These are phyloP conservation scores for Phoenoteleia sp. DNA, from an alignment of 2,888 invertebrate genomes.

Conservation along the genomic window DNA sequence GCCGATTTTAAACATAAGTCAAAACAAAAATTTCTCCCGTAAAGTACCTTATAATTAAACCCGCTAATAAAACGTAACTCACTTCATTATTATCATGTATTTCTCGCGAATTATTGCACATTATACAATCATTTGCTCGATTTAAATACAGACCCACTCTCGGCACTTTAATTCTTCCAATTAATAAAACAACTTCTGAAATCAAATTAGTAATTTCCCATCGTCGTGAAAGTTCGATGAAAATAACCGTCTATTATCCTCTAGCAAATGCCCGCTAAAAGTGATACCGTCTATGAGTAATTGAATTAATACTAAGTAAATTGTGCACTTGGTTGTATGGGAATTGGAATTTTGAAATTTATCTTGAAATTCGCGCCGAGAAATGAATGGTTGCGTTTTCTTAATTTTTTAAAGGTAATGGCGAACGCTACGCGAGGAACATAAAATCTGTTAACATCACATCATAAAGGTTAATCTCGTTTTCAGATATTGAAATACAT, in stretches of 20 bases:
- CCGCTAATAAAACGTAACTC: slow-evolving; percentile 17
- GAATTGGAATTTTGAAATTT: slow-evolving; percentile 27
- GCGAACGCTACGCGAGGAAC: neutral
- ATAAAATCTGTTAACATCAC: slow-evolving; percentile 52
- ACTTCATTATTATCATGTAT: neutral
- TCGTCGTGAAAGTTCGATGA: slow-evolving; percentile 14
- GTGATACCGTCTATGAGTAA: neutral
- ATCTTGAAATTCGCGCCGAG: slow-evolving; percentile 14
- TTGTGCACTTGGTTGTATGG: slow-evolving; percentile 15
- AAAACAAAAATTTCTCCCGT: neutral
- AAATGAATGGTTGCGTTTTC: slow-evolving; percentile 24
- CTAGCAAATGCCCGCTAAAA: neutral
- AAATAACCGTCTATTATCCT: neutral
- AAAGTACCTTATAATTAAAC: slow-evolving; percentile 4
- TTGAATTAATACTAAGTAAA: slow-evolving; percentile 21
- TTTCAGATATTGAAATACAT: slow-evolving; percentile 54
- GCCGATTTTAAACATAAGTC: neutral
- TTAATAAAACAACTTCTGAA: slow-evolving; percentile 1
- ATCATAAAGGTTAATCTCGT: slow-evolving; percentile 55
- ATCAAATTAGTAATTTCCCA: neutral
- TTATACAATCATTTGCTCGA: neutral
- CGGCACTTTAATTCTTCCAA: neutral
- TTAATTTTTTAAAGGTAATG: slow-evolving; percentile 11
- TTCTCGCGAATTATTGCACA: neutral
- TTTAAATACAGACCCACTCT: neutral